Evolutionary conservation across 53 echinoderm and acorn worm species (phyloP), one percentile per base, ranked within the genome.

Genomic region (Arbacia lixula): DNA sequence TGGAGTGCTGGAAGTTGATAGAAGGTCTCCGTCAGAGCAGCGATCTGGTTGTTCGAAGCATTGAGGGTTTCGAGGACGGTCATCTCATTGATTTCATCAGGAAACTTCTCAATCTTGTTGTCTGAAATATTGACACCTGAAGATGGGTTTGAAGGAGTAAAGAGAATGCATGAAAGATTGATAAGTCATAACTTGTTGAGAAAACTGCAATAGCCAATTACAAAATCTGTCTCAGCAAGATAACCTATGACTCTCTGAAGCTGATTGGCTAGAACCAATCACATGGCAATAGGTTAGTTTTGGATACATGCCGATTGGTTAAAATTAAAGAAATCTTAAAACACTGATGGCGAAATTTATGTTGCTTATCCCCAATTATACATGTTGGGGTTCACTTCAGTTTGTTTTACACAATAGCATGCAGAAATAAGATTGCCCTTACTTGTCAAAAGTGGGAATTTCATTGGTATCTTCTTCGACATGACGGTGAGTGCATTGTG

Each of bases 101-200:
- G 89, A 31, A 92, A 53, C 17, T 39, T 75, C 3, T 56, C 56
- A 22, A 92, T 39, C 72, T 86, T 60, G 86, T 92, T 92, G 55
- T 86, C 60, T 25, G 85, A 85, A 60, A 86, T 34, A 49, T 92
- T 88, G 9, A 91, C 49, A 49, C 63, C 91, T 91, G 71, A 12
- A 51, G 1, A 34, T 2, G 52, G n/a, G n/a, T n/a, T n/a, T n/a
- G n/a, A n/a, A n/a, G n/a, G n/a, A n/a, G n/a, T n/a, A n/a, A n/a
- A n/a, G n/a, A n/a, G n/a, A n/a, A n/a, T n/a, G n/a, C n/a, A n/a
- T n/a, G n/a, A n/a, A n/a, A n/a, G n/a, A n/a, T n/a, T n/a, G n/a
- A n/a, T n/a, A n/a, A n/a, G n/a, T n/a, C n/a, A n/a, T n/a, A n/a
- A n/a, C n/a, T n/a, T n/a, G n/a, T n/a, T n/a, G n/a, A n/a, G n/a